These are phyloP conservation scores for Pangasius larnaudii DNA, from an alignment of 2,797 vertebrate genomes.

Conservation along the genomic window DNA sequence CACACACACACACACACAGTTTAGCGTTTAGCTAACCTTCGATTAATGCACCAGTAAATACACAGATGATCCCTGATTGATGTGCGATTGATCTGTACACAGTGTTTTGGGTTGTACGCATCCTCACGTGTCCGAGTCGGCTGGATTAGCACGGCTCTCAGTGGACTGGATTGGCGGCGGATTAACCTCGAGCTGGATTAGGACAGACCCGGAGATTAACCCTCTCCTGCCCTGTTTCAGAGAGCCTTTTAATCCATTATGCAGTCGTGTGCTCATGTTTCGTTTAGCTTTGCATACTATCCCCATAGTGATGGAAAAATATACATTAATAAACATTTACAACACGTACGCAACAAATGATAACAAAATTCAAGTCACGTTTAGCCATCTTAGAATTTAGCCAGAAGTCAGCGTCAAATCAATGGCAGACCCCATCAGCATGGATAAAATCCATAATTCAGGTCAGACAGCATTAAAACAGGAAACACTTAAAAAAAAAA, in stretches of 20 bases:
- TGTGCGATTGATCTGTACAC: neutral
- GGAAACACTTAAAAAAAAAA: neutral
- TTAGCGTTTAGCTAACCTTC: neutral
- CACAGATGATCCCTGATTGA: neutral
- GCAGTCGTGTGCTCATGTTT: neutral
- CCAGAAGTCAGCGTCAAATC: neutral
- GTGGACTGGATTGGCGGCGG: neutral
- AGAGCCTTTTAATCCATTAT: neutral
- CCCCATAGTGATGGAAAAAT: neutral
- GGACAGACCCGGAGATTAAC: neutral
- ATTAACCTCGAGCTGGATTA: slow-evolving; percentile 10
- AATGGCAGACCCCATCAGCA: neutral
- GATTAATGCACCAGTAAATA: neutral
- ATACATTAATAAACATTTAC: neutral
- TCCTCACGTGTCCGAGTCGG: neutral
- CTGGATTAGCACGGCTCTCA: neutral
- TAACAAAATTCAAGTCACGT: neutral
- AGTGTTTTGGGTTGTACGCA: neutral
- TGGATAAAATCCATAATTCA: neutral
- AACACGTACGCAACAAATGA: no score
- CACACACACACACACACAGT: neutral
- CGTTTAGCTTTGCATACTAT: neutral
- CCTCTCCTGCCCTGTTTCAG: neutral
- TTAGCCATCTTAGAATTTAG: neutral
- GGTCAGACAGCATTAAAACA: neutral